Base-by-base conservation (phyloP, 2,797 vertebrate species). In the Trachurus trachurus region DNA sequence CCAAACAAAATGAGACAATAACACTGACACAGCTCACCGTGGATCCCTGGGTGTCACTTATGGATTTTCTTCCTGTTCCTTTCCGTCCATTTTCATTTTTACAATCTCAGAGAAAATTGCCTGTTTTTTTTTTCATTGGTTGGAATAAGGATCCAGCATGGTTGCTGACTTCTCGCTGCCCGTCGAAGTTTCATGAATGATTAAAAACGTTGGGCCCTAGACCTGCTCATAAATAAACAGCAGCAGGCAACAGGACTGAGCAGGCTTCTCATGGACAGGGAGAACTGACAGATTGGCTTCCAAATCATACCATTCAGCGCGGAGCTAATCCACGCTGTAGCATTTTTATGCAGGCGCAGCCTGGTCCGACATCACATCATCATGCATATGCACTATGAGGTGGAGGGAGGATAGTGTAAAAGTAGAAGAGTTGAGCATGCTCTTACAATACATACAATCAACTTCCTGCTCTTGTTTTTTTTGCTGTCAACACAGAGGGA, bases 141-240 rank as follows among this genome's bases (percentile, higher is more conserved):
- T 79, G 73, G 87, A 83, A 83, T 78, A 70, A 83, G 82, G 87
- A 94, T 93, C 83, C 78, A 79, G 87, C 87, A 70, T 89, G 84
- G 83, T 92, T 92, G 90, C 91, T 92, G 92, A 93, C 91, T 94
- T 91, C 81, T 89, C 88, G 80, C 64, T 66, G 86, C 87, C 89
- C 84, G 74, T 92, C 89, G 74, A 89, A 91, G 87, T 92, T 93
- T 94, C 94, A 95, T 95, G 92, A 95, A 95, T 95, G 94, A 96
- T 95, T 95, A 95, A 95, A 93, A 91, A 78, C 57, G 42, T 87
- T 79, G 83, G 86, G 92, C 92, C 88, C 88, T 71, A 88, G 90
- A 95, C 91, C 82, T 87, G 84, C 93, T 95, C 94, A 95, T 95
- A 95, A 95, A 96, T 95, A 95, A 95, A 94, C 93, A 96, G 87